Base-by-base conservation (phyloP, 2,797 vertebrate species). In the Enteromius afrohamiltoni region DNA sequence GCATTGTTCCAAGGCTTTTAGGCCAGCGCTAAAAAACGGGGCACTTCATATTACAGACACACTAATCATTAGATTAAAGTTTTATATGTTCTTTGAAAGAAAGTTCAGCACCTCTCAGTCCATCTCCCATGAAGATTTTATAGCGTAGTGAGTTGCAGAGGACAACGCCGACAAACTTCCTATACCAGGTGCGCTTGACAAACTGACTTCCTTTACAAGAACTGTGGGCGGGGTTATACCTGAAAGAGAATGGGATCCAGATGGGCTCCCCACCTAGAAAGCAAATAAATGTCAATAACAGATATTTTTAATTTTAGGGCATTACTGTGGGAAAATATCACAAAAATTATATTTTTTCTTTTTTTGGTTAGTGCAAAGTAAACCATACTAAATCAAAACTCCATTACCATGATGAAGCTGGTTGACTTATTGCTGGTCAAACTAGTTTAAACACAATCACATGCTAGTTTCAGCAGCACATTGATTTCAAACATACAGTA, bases 71-170 rank as follows among this genome's bases (percentile, higher is more conserved):
- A 31, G n/a, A 75, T 70, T 64, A 2, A 67, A 74, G 71, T 55
- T 47, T 42, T 19, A 64, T 26, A 53, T 45, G n/a, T 21, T 17
- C 55, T 47, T 58, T 17, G 10, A 29, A 79, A 51, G 31, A n/a
- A 58, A 60, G 19, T 26, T 37, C 23, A 91, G 68, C 94, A 99
- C 98, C 98, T 96, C 95, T 97, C 42, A 99, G 94, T 82, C 96
- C 96, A 71, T 99, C 97, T 70, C 97, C 97, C 93, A 99, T 97
- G 91, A 98, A 99, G 93, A 99, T 99, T 92, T 99, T 99, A 91
- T 99, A 99, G 89, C 98, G 94, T 88, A 99, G 93, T 1, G 98
- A 99, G 89, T 99, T 99, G 76, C 98, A 99, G 87, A 99, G 96
- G 85, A 98, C 95, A 47, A 99, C 97, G 10, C 98, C 98, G 60